Evolutionary conservation across 2,113 vertebrate genomes (phyloP), one percentile per base, ranked within the genome.

Genomic region (Psittacus erithacus): DNA sequence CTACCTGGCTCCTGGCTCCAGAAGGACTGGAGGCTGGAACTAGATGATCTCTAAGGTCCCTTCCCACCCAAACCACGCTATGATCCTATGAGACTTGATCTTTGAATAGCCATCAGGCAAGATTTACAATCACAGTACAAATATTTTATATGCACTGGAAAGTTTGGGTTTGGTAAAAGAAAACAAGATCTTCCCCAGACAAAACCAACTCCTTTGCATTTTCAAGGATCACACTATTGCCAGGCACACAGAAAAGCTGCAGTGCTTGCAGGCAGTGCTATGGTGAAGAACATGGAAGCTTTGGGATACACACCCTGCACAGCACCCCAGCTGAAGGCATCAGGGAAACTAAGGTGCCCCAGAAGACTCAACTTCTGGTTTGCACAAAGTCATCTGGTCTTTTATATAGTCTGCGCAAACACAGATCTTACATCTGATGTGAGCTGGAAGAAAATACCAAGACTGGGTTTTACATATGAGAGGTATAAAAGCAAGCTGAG

Each of bases 391-490:
- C 1, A 0, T 20, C n/a, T 8, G 10, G 12, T 14, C 33, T 76
- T 59, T 13, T 47, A 6, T 4, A 10, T 0, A 12, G 52, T 1
- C 69, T 22, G 31, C 38, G 27, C 41, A 23, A 57, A 38, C 1
- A 11, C 19, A 11, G 28, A 27, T 11, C 47, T 41, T 6, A 35
- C 9, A 7, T 0, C 4, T 1, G 6, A 62, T 2, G 1, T 4
- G 35, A 88, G 49, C 44, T 10, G 5, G 19, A 55, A 39, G 62
- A 33, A 25, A 15, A 63, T 3, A 28, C 9, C 47, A 53, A 39
- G 29, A 17, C 2, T 0, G 8, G 29, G 25, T 8, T 46, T 77
- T 39, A 60, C 39, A 20, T 1, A 0, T 10, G 25, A 13, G 65
- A 18, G 35, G 15, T 41, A 17, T 2, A 33, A 39, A 49, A 50